Evolutionary conservation across 2,113 vertebrate genomes (phyloP), one percentile per base, ranked within the genome.

Genomic region (Onychostruthus taczanowskii): DNA sequence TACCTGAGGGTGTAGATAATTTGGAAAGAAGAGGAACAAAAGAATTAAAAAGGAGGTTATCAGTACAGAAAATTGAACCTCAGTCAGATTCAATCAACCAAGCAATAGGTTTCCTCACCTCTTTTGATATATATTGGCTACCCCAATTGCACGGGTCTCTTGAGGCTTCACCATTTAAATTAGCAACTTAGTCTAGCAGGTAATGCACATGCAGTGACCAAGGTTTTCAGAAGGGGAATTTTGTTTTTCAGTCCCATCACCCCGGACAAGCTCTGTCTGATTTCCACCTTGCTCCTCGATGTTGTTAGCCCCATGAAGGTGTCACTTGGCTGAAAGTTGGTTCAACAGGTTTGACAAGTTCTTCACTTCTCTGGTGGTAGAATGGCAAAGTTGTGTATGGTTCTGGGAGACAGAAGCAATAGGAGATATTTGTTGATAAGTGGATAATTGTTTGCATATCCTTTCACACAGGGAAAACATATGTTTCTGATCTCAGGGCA

Each of bases 381-480:
- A 18, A 37, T 73, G 31, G 5, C 12, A 66, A 35, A 46, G 15
- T 23, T 86, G 18, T 92, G 17, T 73, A 67, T 31, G 50, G 61
- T 74, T 70, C 50, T 76, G 33, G 43, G 64, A 86, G 63, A 74
- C 11, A 59, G 31, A 46, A 89, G n/a, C 74, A 70, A 74, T 20
- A 88, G 30, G 55, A 86, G 73, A 84, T 95, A 69, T n/a, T 69
- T 86, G 52, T 73, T 93, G 75, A 18, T 85, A 93, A 80, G 59
- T 58, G 10, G 44, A 10, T 92, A 95, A 93, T 90, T 84, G 72
- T 80, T 94, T 92, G 92, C 94, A 72, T 92, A 81, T 16, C 23
- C 39, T 91, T 95, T 94, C 94, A 96, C 72, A 94, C 82, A 74
- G 90, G 92, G 92, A 93, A 95, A 94, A 90, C 94, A 85, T 87